Percentiles rank a stretch among this genome's conserved stretches.
phyloP scores from a whole-genome alignment of 2,113 vertebrate species.

The Sakesphorus luctuosus region DNA sequence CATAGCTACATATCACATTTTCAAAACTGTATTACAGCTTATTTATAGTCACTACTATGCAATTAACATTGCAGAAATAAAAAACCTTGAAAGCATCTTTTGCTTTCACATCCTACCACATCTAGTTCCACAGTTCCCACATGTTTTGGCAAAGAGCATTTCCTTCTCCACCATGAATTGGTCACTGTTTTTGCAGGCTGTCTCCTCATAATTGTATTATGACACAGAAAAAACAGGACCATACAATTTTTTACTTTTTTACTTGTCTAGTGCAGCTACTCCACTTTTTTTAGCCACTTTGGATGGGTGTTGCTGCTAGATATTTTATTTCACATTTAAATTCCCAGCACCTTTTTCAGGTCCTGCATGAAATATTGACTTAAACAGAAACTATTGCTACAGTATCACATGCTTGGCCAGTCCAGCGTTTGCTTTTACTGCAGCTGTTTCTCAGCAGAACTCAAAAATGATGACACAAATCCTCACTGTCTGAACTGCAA shows the following conservation, averaged over 20 bases:
- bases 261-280: neutral
- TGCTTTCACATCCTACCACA: neutral
- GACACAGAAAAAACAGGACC: neutral
- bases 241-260: neutral
- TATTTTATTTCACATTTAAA: neutral
- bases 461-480: neutral
- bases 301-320: too few relatives aligned
- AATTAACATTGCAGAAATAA: neutral
- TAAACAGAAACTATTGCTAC: neutral
- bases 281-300: neutral
- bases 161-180: neutral
- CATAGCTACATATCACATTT: accelerated
- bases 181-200: neutral
- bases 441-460: neutral
- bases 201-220: neutral
- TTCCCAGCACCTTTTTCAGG: neutral
- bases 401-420: neutral
- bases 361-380: neutral
- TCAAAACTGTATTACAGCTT: neutral
- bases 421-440: neutral
- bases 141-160: neutral
- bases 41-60: neutral
- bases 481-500: accelerated
- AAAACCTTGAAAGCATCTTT: neutral
- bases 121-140: neutral